Evolutionary conservation across 2,888 invertebrate genomes (phyloP), one percentile per base, ranked within the genome.

Genomic region (Venusia cambrica): DNA sequence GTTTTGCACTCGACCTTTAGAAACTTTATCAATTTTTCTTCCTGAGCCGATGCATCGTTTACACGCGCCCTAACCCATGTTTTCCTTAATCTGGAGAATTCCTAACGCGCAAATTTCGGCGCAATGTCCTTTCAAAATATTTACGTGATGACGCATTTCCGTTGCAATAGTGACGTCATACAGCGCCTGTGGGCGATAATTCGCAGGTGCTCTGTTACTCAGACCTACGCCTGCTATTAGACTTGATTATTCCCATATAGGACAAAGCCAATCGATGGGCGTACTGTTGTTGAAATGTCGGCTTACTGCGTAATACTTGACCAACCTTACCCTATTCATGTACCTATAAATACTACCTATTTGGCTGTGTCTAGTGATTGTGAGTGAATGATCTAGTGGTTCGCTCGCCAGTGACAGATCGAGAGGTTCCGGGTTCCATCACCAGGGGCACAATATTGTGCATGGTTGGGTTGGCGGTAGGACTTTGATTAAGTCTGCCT

Each of bases 171-270:
- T 37, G 38, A 26, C 31, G 18, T 28, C 38, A 43, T 27, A 31
- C 19, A 29, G 28, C 13, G 35, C 26, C 20, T 30, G 28, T 38
- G 44, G 38, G 34, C 35, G 36, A 35, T 44, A 44, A 41, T 49
- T 49, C 11, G 44, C 47, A 47, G 49, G 47, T 47, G 41, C 39
- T 27, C 18, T 6, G 40, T 44, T 44, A 50, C 30, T 46, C 41
- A 44, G 37, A 21, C 6, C 16, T 20, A 20, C 9, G 41, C 36
- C 43, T 38, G 33, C 29, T 34, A 26, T 20, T 35, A 25, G 16
- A 14, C 16, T 12, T 19, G n/a, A 29, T 39, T 25, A 28, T 28
- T 5, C 40, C 40, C n/a, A 22, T 48, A 34, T 38, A 38, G 15
- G 43, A 29, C 15, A 34, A 38, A 27, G 19, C 8, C 35, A 28